Conservation (phyloP, 2,113 vertebrate genomes). For the Pholis gunnellus region DNA sequence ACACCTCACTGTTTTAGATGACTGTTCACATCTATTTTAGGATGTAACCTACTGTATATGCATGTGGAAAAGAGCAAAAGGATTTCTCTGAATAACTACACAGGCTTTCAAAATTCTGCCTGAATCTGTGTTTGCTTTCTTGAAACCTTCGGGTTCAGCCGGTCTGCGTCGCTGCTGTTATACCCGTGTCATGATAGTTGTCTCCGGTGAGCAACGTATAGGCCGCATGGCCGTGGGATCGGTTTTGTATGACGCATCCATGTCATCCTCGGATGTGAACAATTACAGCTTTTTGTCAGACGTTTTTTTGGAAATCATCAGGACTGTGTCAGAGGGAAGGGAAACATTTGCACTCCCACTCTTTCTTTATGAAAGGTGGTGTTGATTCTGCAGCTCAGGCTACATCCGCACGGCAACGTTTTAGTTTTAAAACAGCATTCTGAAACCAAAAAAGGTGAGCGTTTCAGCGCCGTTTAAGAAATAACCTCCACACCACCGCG, state of each 20-base stretch:
- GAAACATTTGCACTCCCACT: neutral
- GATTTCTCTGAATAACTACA: neutral
- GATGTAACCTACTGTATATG: slow-evolving; percentile 10
- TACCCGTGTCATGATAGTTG: neutral
- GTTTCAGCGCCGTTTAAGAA: too few relatives aligned
- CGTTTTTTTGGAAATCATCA: neutral
- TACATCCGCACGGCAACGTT: too few relatives aligned
- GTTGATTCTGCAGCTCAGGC: neutral
- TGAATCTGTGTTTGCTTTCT: neutral
- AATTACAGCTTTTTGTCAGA: neutral
- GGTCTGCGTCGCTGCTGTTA: neutral
- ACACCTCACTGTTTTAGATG: slow-evolving; percentile 27
- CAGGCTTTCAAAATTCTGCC: neutral
- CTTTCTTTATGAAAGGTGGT: neutral
- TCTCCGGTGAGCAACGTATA: slow-evolving; percentile 26
- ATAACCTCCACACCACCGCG: too few relatives aligned
- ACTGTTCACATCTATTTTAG: slow-evolving; percentile 64
- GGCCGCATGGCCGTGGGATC: neutral
- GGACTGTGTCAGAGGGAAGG: neutral
- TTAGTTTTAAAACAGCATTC: neutral
- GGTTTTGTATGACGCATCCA: slow-evolving; percentile 1
- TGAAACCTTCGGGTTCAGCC: neutral
- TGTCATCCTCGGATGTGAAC: neutral
- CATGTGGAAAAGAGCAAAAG: neutral
- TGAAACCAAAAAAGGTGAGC: neutral